phyloP scores from a whole-genome alignment of 2,797 vertebrate species.

The Gambelia wislizenii region DNA sequence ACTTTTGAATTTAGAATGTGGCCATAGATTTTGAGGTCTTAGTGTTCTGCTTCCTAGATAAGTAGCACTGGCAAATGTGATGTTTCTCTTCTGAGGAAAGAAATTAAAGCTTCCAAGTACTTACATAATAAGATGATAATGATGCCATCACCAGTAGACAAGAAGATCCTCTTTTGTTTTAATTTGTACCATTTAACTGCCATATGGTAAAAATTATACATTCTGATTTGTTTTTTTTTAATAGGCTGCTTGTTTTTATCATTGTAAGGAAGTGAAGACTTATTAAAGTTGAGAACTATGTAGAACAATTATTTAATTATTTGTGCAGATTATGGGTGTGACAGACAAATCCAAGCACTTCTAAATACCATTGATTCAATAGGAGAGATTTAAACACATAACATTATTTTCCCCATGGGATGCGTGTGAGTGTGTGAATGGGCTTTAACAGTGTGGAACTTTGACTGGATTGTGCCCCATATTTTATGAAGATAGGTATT shows the following conservation, averaged over 20 bases:
- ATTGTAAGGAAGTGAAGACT: slow-evolving; percentile 5
- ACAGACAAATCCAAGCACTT: not conserved
- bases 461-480: not conserved
- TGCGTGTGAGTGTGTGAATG: not conserved
- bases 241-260: not conserved
- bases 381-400: not conserved
- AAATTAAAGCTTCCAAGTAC: not conserved
- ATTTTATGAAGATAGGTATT: slow-evolving; percentile 11
- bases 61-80: not conserved
- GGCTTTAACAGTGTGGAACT: slow-evolving; percentile 4
- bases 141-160: not conserved
- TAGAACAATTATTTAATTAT: slow-evolving; percentile 13
- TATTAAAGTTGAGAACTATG: slow-evolving; percentile 8
- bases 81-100: not conserved
- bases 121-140: not conserved
- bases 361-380: not conserved
- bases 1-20: not conserved
- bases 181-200: not conserved
- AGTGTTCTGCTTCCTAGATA: not conserved
- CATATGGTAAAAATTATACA: not conserved
- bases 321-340: not conserved
- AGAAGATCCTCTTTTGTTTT: not conserved
- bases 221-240: not conserved
- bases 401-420: not conserved
- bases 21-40: not conserved